Evolutionary conservation across 2,797 vertebrate species (phyloP).

Genomic region (Urocyon cinereoargenteus): DNA sequence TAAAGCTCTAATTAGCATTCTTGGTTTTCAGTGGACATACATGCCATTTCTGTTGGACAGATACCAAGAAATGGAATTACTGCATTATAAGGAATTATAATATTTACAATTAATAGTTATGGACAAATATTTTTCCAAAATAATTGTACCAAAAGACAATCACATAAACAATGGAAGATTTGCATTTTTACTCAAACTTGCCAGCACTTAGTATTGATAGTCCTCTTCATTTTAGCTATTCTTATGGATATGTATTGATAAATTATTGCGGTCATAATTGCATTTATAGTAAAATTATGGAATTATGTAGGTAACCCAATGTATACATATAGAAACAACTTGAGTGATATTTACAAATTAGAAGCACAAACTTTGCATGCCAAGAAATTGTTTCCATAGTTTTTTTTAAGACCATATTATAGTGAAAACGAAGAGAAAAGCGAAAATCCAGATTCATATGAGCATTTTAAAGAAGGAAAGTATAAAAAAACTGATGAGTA

Average conservation of each 20-base stretch:
- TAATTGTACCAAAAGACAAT: background rate
- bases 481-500: constrained; percentile 26
- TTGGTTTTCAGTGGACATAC: background rate
- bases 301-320: background rate
- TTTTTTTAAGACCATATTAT: background rate
- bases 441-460: background rate
- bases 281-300: background rate
- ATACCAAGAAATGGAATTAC: background rate
- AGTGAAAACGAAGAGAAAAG: background rate
- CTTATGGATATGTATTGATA: background rate
- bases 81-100: background rate
- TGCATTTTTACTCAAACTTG: background rate
- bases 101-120: background rate
- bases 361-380: background rate
- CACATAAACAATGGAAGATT: background rate
- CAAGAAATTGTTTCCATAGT: background rate
- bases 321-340: background rate
- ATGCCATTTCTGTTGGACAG: background rate
- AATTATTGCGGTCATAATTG: background rate
- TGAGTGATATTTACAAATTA: background rate
- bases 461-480: constrained; percentile 31
- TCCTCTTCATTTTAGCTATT: background rate
- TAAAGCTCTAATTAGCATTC: background rate
- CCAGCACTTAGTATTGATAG: background rate
- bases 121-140: background rate